Base-by-base conservation (phyloP, 2,888 invertebrate genomes). In the Polydesmus complanatus region DNA sequence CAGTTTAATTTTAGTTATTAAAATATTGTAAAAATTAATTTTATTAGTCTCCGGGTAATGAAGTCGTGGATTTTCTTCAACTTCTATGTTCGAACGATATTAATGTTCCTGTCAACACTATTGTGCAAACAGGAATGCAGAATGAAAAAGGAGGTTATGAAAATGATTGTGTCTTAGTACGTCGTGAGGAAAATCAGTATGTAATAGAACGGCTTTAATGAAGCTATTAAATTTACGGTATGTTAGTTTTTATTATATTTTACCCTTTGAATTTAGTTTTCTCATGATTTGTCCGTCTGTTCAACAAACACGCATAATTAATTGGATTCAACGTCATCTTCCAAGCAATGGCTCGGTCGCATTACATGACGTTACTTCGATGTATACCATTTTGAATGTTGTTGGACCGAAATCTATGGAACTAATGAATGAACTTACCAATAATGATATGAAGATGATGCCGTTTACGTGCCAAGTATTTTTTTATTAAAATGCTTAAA, bases 281-380 rank as follows among this genome's bases (percentile, higher is more conserved):
- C 83, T 85, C 70, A 83, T 87, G 80, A 83, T 88, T n/a, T 84
- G 85, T 0, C 86, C 86, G 1, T 84, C 86, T 1, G 82, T 82
- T 62, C 86, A 86, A 70, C 85, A 87, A 74, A 85, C 85, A 0
- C 76, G 85, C 22, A 80, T 83, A 51, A 80, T 79, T 67, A 80
- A 83, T 66, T 86, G 86, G 86, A 80, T 87, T 77, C 70, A 71
- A 51, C 73, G 81, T 51, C 81, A 85, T 72, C 74, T 83, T 63
- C 83, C 83, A 3, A 66, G 70, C 26, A 79, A 81, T 67, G 79
- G 80, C 50, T 77, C 81, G 1, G 80, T 85, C 8, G 78, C 79
- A 65, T 71, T 84, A 37, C 80, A 79, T 64, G 84, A 85, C 68
- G 80, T 84, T 3, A 84, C 84, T 0, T 84, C 84, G 18, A 83